These are phyloP conservation scores for Sebastiscus tertius DNA, from an alignment of 2,797 vertebrate genomes.

Conservation along the genomic window DNA sequence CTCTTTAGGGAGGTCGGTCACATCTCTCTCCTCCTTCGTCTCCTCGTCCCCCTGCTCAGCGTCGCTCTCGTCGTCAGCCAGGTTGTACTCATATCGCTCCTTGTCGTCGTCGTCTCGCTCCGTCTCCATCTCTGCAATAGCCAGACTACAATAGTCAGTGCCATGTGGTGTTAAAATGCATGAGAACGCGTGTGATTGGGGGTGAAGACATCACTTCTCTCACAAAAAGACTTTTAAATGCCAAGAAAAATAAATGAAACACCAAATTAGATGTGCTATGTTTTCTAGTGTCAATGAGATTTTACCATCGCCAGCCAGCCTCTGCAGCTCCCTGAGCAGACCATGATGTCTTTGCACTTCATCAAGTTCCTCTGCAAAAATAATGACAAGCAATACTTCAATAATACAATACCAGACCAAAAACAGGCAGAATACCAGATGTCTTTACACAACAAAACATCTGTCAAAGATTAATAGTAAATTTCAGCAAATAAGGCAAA, in stretches of 20 bases:
- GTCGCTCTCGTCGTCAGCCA: slow-evolving; percentile 57
- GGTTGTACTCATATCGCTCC: slow-evolving; percentile 58
- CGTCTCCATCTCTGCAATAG: slow-evolving; percentile 65
- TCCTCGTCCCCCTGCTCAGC: slow-evolving; percentile 45
- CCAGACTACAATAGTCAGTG: slow-evolving; percentile 8
- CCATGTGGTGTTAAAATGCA: not conserved
- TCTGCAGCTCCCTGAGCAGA: slow-evolving; percentile 84
- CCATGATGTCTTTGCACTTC: slow-evolving; percentile 80
- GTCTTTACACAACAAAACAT: not conserved
- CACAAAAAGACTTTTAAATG: not conserved
- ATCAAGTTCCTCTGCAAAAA: slow-evolving; percentile 76
- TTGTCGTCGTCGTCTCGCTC: slow-evolving; percentile 42
- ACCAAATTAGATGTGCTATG: not conserved
- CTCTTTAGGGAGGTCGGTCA: not conserved
- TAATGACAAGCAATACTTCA: not conserved
- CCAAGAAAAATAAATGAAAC: not conserved
- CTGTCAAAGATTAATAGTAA: accelerated
- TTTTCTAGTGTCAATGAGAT: not conserved
- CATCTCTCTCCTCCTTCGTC: slow-evolving; percentile 34
- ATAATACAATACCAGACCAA: accelerated
- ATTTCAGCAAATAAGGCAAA: not conserved
- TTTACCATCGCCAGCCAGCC: slow-evolving; percentile 77
- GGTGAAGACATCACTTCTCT: not conserved
- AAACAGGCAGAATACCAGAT: not conserved
- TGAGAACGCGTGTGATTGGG: not conserved